phyloP scores from a whole-genome alignment of 2,113 vertebrate genomes.

The Pimephales promelas region DNA sequence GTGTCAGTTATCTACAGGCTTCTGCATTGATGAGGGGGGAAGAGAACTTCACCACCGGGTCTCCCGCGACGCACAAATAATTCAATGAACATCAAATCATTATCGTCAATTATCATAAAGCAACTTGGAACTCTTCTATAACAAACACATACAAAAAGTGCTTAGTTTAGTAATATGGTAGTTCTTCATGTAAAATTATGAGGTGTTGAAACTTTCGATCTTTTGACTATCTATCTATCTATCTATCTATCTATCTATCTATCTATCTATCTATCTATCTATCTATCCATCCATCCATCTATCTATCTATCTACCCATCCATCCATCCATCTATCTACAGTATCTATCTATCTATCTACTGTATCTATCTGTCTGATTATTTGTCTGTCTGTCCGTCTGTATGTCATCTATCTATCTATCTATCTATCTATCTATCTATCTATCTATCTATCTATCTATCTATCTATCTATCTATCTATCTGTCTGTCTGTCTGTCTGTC shows the following conservation, averaged over 20 bases:
- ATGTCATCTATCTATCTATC: no score
- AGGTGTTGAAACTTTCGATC: background rate
- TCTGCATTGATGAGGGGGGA: background rate
- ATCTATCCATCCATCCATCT: background rate
- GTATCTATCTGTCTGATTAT: no score
- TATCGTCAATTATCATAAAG: constrained; percentile 19
- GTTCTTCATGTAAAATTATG: background rate
- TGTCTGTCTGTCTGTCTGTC: no score
- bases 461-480: no score
- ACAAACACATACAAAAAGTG: background rate
- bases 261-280: background rate
- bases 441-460: no score
- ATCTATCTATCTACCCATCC: no score
- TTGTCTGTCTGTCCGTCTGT: no score
- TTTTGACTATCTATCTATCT: background rate
- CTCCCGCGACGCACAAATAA: background rate
- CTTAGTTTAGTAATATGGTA: background rate
- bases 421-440: no score
- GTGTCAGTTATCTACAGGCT: constrained; percentile 25
- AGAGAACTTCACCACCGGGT: background rate
- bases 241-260: background rate
- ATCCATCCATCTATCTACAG: no score
- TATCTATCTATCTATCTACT: no score
- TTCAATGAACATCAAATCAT: constrained; percentile 5
- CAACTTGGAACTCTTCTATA: background rate